These are phyloP conservation scores for Hormiphora californensis DNA, from an alignment of 37 sponge, comb jelly and placozoan genomes.

Conservation along the genomic window DNA sequence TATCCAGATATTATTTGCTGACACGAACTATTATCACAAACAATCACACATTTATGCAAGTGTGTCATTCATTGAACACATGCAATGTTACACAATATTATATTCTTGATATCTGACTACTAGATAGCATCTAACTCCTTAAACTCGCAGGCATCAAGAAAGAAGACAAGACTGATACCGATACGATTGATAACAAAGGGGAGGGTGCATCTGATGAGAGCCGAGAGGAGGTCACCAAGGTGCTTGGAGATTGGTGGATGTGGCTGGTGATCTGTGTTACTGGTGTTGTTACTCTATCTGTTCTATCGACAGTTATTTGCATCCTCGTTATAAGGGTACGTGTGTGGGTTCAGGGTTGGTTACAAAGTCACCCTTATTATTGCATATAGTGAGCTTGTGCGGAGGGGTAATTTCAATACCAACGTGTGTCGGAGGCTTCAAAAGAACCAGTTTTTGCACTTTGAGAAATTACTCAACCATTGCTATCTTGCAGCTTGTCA, in stretches of 20 bases:
- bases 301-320: not conserved
- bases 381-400: too few relatives aligned
- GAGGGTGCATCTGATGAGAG: too few relatives aligned
- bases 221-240: not conserved
- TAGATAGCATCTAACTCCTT: not conserved
- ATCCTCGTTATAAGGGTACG: conserved; percentile 30
- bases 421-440: too few relatives aligned
- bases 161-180: too few relatives aligned
- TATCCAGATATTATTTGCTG: not conserved
- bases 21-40: not conserved
- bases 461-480: too few relatives aligned
- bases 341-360: not conserved
- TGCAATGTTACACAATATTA: not conserved
- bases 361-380: too few relatives aligned
- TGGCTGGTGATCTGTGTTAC: conserved; percentile 36
- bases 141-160: too few relatives aligned
- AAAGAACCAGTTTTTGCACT: too few relatives aligned
- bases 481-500: too few relatives aligned
- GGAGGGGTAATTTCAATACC: too few relatives aligned
- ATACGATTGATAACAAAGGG: too few relatives aligned
- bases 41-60: not conserved
- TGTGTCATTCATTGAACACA: not conserved
- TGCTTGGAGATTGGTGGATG: conserved; percentile 43
- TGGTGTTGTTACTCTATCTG: not conserved
- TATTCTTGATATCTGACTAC: not conserved